Conservation (phyloP, 1,140 invertebrate genomes). For the Drosophila bocki region DNA sequence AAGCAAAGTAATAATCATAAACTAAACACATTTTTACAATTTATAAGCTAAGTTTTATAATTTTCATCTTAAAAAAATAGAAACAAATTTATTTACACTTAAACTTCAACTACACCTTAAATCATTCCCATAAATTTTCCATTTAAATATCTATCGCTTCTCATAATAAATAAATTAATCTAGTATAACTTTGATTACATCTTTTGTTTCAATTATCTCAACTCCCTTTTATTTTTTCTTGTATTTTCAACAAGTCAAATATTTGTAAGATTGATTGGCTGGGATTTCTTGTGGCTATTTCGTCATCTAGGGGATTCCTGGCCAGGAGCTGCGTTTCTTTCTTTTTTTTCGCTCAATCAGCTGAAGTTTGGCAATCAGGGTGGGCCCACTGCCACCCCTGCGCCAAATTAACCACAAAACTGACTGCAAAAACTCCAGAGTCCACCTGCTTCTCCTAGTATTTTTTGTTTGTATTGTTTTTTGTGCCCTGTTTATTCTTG, state of each 20-base stretch:
- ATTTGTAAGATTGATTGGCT: constrained; percentile 47
- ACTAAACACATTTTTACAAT: too few species aligned
- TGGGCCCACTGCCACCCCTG: constrained; percentile 16
- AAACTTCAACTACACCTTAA: not conserved
- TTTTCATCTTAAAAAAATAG: not conserved
- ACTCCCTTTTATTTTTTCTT: constrained; percentile 3
- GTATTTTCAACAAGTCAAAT: constrained; percentile 25
- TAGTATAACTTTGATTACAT: constrained; percentile 9
- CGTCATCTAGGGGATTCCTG: constrained; percentile 16
- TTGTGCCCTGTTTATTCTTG: constrained; percentile 45
- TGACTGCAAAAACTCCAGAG: constrained; percentile 16
- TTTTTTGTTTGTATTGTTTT: not conserved
- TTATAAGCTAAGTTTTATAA: not conserved
- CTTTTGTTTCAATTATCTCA: constrained; percentile 8
- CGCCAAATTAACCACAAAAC: constrained; percentile 30
- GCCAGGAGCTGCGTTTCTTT: not conserved
- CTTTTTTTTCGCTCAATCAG: constrained; percentile 60
- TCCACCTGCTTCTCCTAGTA: not conserved
- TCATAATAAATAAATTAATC: not conserved
- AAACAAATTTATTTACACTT: not conserved
- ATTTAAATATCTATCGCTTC: not conserved
- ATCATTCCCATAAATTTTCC: not conserved
- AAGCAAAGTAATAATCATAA: too few species aligned
- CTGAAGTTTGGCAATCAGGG: constrained; percentile 66
- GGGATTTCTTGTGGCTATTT: constrained; percentile 38